phyloP scores from a whole-genome alignment of 2,888 invertebrate species.

The Spodoptera exigua region DNA sequence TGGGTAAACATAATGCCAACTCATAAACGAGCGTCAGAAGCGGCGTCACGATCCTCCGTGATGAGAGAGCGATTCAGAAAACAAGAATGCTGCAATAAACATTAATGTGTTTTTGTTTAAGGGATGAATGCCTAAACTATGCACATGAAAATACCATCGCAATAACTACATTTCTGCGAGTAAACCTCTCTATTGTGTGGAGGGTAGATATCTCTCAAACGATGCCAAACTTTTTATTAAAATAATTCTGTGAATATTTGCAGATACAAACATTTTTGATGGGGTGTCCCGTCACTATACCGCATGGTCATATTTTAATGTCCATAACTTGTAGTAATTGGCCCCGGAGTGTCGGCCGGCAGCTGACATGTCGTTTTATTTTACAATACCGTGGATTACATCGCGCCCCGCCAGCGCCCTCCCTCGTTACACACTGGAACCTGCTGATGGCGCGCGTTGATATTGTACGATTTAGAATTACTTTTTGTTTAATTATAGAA shows the following conservation, averaged over 20 bases:
- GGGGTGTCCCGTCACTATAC: slow-evolving; percentile 39
- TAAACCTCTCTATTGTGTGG: not conserved
- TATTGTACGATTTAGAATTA: slow-evolving; percentile 34
- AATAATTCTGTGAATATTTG: slow-evolving; percentile 5
- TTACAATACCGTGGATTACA: slow-evolving; percentile 27
- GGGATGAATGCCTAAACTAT: slow-evolving; percentile 30
- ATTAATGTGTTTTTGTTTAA: slow-evolving; percentile 36
- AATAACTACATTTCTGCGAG: slow-evolving; percentile 6
- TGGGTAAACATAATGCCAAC: slow-evolving; percentile 23
- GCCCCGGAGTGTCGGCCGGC: slow-evolving; percentile 42
- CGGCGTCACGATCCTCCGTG: slow-evolving; percentile 26
- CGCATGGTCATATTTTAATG: slow-evolving; percentile 56
- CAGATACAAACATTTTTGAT: slow-evolving; percentile 22
- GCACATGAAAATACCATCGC: slow-evolving; percentile 14
- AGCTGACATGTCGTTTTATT: slow-evolving; percentile 48
- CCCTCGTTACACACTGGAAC: slow-evolving; percentile 42
- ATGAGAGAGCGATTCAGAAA: slow-evolving; percentile 26
- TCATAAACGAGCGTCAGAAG: slow-evolving; percentile 38
- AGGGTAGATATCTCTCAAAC: too few species aligned
- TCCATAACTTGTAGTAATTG: slow-evolving; percentile 61
- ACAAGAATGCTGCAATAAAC: slow-evolving; percentile 38
- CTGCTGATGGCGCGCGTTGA: slow-evolving; percentile 31
- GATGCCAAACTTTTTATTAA: too few species aligned
- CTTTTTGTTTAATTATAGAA: slow-evolving; percentile 42
- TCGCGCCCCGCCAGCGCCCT: not conserved